These are phyloP conservation scores for Drosophila elegans DNA, from an alignment of 1,140 invertebrate genomes.

Conservation along the genomic window DNA sequence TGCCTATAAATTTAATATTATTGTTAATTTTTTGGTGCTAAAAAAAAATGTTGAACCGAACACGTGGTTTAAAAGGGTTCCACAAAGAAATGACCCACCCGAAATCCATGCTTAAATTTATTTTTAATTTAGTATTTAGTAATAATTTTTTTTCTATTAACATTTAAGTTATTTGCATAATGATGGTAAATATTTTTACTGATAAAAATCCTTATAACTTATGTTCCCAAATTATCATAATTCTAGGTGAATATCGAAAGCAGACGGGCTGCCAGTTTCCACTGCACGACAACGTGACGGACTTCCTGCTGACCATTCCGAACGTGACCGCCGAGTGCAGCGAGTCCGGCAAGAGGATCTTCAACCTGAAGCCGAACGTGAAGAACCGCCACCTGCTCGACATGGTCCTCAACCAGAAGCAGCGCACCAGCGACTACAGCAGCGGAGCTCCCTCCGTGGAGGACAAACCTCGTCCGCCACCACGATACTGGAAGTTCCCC, in stretches of 20 bases:
- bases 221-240: too few species aligned
- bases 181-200: too few species aligned
- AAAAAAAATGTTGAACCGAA: too few species aligned
- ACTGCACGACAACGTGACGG: conserved; percentile 69
- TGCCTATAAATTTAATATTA: too few species aligned
- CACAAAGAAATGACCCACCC: too few species aligned
- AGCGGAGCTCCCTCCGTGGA: conserved; percentile 19
- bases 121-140: too few species aligned
- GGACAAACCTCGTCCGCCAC: conserved; percentile 27
- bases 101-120: too few species aligned
- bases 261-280: conserved; percentile 70
- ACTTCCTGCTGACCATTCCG: conserved; percentile 80
- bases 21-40: too few species aligned
- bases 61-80: too few species aligned
- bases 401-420: conserved; percentile 68
- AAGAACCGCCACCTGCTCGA: conserved; percentile 73
- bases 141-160: too few species aligned
- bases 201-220: too few species aligned
- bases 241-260: conserved; percentile 72
- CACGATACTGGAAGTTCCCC: conserved; percentile 53
- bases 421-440: conserved; percentile 41
- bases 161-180: too few species aligned
- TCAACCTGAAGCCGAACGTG: conserved; percentile 66
- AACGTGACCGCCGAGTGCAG: conserved; percentile 70
- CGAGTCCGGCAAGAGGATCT: conserved; percentile 67